Evolutionary conservation across 2,113 vertebrate species (phyloP).

Genomic region (Prionailurus bengalensis): DNA sequence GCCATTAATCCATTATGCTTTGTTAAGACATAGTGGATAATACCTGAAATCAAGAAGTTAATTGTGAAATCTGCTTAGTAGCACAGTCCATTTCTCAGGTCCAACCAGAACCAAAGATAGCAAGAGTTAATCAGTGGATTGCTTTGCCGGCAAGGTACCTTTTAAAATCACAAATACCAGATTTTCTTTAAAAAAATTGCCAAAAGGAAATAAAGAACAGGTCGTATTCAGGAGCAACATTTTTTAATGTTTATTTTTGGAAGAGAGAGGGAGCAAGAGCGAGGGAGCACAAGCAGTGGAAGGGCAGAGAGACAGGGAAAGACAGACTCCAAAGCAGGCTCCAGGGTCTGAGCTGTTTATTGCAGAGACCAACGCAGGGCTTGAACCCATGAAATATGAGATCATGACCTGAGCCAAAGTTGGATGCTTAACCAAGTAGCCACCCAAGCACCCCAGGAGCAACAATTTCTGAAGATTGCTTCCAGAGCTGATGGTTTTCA

Average conservation of each 20-base stretch:
- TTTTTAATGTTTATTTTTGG: neutral
- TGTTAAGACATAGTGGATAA: neutral
- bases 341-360: no score
- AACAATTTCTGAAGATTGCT: neutral
- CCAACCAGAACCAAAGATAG: neutral
- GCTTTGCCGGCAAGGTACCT: neutral
- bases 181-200: neutral
- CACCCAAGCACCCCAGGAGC: neutral
- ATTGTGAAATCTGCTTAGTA: neutral
- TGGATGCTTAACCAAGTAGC: no score
- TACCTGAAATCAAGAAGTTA: neutral
- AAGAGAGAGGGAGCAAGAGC: no score
- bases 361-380: no score
- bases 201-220: neutral
- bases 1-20: neutral
- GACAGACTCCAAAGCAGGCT: no score
- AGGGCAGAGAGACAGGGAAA: no score
- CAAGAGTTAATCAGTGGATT: neutral
- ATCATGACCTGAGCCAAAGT: no score
- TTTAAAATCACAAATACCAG: neutral
- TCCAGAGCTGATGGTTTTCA: neutral
- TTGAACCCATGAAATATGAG: no score
- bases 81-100: neutral
- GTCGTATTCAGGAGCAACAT: neutral
- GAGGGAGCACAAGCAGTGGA: no score